Percentiles rank a stretch among this genome's conserved stretches.
Evolutionary conservation across 2,797 vertebrate genomes (phyloP).

Genomic region (Peromyscus nudipes): DNA sequence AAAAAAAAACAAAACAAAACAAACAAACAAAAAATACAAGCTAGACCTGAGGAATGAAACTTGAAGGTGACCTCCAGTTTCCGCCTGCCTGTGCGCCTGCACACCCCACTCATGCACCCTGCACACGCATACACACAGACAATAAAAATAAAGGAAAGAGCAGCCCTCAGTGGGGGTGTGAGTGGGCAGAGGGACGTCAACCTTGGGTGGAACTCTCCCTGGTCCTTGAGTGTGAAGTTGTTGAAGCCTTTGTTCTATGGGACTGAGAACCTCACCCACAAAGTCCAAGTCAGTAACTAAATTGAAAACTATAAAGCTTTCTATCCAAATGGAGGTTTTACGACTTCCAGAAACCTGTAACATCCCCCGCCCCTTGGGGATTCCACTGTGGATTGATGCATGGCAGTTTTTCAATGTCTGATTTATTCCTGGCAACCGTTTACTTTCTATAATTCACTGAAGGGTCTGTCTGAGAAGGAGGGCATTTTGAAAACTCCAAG

Average conservation of each 20-base stretch:
- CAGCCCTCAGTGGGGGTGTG: not conserved
- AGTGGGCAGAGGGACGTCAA: not conserved
- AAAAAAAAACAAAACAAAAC: too few relatives aligned
- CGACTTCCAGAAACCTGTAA: constrained; percentile 57
- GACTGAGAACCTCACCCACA: not conserved
- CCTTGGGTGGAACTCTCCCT: not conserved
- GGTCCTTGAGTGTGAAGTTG: not conserved
- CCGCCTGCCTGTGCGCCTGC: not conserved
- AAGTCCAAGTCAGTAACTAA: constrained; percentile 54
- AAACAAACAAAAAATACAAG: not conserved
- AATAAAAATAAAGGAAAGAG: not conserved
- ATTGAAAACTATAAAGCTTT: constrained; percentile 14
- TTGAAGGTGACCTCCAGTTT: not conserved
- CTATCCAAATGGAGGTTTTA: constrained; percentile 66
- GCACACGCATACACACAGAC: too few relatives aligned
- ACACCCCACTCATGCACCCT: too few relatives aligned
- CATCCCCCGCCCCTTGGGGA: not conserved
- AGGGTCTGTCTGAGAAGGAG: constrained; percentile 11
- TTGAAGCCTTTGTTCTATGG: not conserved
- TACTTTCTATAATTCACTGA: constrained; percentile 27
- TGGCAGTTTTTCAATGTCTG: constrained; percentile 44
- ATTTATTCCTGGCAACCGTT: constrained; percentile 51
- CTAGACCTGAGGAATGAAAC: not conserved
- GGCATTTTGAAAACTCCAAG: not conserved
- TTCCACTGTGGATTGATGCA: not conserved